Percentiles rank a stretch among this genome's conserved stretches.
Evolutionary conservation across 2,113 vertebrate species (phyloP).

Genomic region (Trinectes maculatus): DNA sequence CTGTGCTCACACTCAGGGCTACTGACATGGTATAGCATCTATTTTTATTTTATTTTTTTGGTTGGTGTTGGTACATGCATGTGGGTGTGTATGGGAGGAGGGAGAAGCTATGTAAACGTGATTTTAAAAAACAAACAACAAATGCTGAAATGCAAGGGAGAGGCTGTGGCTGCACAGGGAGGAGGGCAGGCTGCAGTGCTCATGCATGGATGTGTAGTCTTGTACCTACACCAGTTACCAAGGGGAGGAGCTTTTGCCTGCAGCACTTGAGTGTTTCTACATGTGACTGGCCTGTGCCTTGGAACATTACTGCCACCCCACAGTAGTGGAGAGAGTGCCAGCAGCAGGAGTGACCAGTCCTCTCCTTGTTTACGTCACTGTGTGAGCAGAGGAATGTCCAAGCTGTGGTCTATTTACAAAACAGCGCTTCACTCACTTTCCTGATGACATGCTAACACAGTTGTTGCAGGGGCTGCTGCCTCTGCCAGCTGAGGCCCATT

Average conservation of each 20-base stretch:
- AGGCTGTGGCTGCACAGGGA: slow-evolving; percentile 18
- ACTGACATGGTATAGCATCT: slow-evolving; percentile 12
- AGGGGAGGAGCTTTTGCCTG: slow-evolving; percentile 62
- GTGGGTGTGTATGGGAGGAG: slow-evolving; percentile 36
- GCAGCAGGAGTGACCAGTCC: slow-evolving; percentile 52
- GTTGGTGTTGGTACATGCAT: slow-evolving; percentile 18
- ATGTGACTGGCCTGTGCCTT: slow-evolving; percentile 62
- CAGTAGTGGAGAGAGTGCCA: slow-evolving; percentile 58
- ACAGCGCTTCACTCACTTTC: slow-evolving; percentile 61
- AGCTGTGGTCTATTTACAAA: slow-evolving; percentile 67
- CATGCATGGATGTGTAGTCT: slow-evolving; percentile 57
- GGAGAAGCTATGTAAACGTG: background rate
- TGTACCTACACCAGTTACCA: slow-evolving; percentile 56
- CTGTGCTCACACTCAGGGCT: slow-evolving; percentile 23
- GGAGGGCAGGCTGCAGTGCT: slow-evolving; percentile 34
- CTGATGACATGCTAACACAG: slow-evolving; percentile 50
- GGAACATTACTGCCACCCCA: slow-evolving; percentile 77
- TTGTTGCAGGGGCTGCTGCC: background rate
- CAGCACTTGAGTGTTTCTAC: slow-evolving; percentile 62
- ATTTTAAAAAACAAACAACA: slow-evolving; percentile 50
- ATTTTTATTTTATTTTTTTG: background rate
- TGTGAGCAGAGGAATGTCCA: slow-evolving; percentile 69
- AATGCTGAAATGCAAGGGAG: slow-evolving; percentile 24
- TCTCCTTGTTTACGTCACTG: slow-evolving; percentile 62
- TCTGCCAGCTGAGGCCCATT: background rate